Base-by-base conservation (phyloP, 2,888 invertebrate genomes). In the Zaprionus bogoriensis region DNA sequence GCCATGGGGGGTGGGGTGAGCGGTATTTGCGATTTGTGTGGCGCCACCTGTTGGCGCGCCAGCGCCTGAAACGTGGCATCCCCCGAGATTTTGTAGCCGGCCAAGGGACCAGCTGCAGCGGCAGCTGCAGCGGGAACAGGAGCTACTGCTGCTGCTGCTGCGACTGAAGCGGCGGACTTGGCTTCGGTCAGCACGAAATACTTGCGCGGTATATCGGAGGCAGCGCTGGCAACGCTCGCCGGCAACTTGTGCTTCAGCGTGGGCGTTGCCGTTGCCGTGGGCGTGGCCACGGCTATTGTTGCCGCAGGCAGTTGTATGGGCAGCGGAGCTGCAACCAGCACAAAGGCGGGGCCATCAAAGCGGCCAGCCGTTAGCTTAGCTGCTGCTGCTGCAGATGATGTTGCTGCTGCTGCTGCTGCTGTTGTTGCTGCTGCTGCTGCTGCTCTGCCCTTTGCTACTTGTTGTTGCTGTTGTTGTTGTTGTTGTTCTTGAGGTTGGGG, bases 1-100 rank as follows among this genome's bases (percentile, higher is more conserved):
- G 90, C 73, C 81, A 81, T 87, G 66, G 91, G 90, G 66, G 91
- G 91, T 63, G 90, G 90, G 61, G 91, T 90, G 19, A 90, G 80
- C 44, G 90, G 65, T 65, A 87, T 71, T 87, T 88, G 65, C 65
- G 86, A 52, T 70, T 87, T 63, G 72, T 61, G 68, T n/a, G 22
- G n/a, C 19, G 27, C 4, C 14, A 22, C n/a, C 46, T 6, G 45
- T 25, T 1, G 17, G 10, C 19, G 10, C 7, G 20, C 17, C 10
- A 17, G 17, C 38, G 38, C 7, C 10, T 30, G 30, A 30, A 12
- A 30, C 12, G 30, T 30, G 30, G 30, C 12, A 30, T 28, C 28
- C 4, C 12, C 28, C 10, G 28, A 28, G 28, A 28, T 28, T 28
- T 28, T 28, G n/a, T 28, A 28, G 4, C 1, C n/a, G n/a, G n/a